Base-by-base conservation (phyloP, 2,888 invertebrate genomes). In the Diaphora mendica region DNA sequence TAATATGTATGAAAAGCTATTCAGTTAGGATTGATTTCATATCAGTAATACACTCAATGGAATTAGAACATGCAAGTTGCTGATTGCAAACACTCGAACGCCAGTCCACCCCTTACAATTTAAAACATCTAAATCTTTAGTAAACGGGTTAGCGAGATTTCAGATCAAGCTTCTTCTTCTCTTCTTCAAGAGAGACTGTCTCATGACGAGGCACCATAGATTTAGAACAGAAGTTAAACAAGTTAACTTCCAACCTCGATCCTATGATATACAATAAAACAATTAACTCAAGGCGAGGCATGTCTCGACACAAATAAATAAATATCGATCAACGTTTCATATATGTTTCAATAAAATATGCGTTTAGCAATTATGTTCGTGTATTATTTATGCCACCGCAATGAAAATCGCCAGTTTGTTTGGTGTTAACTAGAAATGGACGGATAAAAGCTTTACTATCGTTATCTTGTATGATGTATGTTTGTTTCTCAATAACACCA, bases 311-410 rank as follows among this genome's bases (percentile, higher is more conserved):
- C 51, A 68, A 51, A 68, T 35, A 70, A 62, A 70, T 62, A 39
- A 15, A 70, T 64, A n/a, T 64, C 15, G 33, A 62, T 70, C 59
- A 39, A 39, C 30, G 35, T 30, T 11, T 33, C 35, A 64, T 68
- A 68, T 51, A n/a, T 42, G 26, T 69, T 59, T 59, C 67, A 67
- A 67, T 62, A 67, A 62, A 67, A 72, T 62, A 44, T 44, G 26
- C 68, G 64, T 64, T 68, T 62, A 68, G 62, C 62, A 68, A 72
- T 68, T 68, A 68, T 68, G 68, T 68, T n/a, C 72, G 51, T 68
- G 64, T 33, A 35, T 64, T 62, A 51, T 72, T 64, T 55, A 51
- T 51, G 48, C 13, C 23, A 11, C n/a, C 35, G 20, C 33, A 30
- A 48, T 42, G n/a, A 44, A 44, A 20, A 67, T 67, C 30, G 39